A percentile compares a stretch with the other conserved stretches of the same genome.
phyloP scores from a whole-genome alignment of 2,113 vertebrate genomes.

The Lontra canadensis region DNA sequence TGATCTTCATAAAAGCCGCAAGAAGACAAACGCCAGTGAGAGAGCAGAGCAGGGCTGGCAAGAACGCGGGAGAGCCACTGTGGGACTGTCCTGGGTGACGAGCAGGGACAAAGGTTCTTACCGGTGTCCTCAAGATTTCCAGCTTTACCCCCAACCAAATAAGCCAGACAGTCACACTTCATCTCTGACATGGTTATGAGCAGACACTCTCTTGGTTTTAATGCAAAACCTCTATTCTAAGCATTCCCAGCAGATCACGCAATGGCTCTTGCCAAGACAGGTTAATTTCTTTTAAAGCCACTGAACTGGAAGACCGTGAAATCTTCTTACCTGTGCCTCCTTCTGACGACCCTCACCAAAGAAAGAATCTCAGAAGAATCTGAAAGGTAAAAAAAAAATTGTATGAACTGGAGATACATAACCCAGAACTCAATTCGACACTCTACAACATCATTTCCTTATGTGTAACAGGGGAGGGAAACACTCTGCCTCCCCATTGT shows the following conservation, averaged over 20 bases:
- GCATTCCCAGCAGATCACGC: accelerated
- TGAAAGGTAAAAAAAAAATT: background rate
- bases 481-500: too few species aligned
- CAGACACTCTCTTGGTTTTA: accelerated
- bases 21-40: background rate
- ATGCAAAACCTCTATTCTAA: background rate
- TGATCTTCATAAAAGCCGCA: background rate
- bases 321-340: background rate
- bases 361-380: background rate
- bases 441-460: background rate
- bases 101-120: background rate
- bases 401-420: background rate
- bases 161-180: background rate
- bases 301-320: background rate
- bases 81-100: accelerated
- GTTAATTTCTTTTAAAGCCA: background rate
- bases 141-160: too few species aligned
- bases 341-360: background rate
- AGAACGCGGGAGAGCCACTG: accelerated
- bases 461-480: background rate
- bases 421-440: background rate
- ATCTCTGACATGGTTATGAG: accelerated
- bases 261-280: background rate
- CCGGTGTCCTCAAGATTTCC: accelerated
- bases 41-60: background rate